Conservation (phyloP, 2,797 vertebrate species). For the Rachycentron canadum region DNA sequence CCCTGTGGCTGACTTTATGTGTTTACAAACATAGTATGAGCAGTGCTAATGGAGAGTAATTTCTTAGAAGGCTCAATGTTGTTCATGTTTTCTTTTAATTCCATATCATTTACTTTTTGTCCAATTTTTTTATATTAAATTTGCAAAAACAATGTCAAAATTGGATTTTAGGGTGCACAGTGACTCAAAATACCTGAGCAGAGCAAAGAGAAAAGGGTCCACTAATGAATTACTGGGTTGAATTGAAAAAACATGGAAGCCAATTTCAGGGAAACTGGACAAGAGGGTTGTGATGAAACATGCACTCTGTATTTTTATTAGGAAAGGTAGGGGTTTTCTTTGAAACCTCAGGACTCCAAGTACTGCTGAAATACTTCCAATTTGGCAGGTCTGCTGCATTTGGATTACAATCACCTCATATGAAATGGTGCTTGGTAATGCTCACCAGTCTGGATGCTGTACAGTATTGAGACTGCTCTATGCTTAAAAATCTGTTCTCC, state of each 20-base stretch:
- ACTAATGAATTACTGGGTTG: slow-evolving; percentile 49
- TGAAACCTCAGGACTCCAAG: slow-evolving; percentile 44
- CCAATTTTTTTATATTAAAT: slow-evolving; percentile 20
- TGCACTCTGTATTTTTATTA: slow-evolving; percentile 37
- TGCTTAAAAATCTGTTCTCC: slow-evolving; percentile 21
- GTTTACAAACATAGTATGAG: slow-evolving; percentile 51
- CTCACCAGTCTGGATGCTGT: slow-evolving; percentile 24
- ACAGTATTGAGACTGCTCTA: slow-evolving; percentile 15
- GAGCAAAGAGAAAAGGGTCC: slow-evolving; percentile 34
- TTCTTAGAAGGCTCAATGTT: slow-evolving; percentile 35
- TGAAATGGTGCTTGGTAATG: slow-evolving; percentile 30
- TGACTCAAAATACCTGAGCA: slow-evolving; percentile 28
- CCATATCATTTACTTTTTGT: slow-evolving; percentile 20
- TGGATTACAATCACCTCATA: slow-evolving; percentile 42
- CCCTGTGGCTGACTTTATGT: slow-evolving; percentile 50
- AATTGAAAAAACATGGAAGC: slow-evolving; percentile 56
- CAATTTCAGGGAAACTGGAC: slow-evolving; percentile 45
- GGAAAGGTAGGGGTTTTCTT: slow-evolving; percentile 22
- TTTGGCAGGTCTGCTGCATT: slow-evolving; percentile 38
- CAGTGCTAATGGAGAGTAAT: slow-evolving; percentile 14
- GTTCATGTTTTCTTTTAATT: slow-evolving; percentile 30
- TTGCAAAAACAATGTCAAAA: slow-evolving; percentile 34
- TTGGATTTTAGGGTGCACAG: slow-evolving; percentile 32
- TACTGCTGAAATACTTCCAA: slow-evolving; percentile 47
- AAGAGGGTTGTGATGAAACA: slow-evolving; percentile 51